Base-by-base conservation (phyloP, 92 coral and sea anemone genomes). In the Montipora capitata region DNA sequence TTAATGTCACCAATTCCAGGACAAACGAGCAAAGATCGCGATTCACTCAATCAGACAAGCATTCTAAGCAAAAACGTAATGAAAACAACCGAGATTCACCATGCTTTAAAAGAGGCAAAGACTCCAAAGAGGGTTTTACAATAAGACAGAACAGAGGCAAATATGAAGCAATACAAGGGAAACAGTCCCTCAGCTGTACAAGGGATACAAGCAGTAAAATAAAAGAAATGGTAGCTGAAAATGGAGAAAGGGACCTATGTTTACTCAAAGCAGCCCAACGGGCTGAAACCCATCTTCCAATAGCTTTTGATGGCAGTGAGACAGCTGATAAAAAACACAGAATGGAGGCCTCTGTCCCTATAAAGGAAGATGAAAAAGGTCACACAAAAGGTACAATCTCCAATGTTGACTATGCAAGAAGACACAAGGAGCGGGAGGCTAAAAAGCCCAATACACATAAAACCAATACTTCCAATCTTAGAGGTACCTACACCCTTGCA, bases 401-500 rank as follows among this genome's bases (percentile, higher is more conserved):
- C 5, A 17, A 13, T 43, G 15, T 13, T 3, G 35, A 45, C 3
- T 2, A 45, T 44, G 39, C 7, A 48, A 11, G 7, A 2, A 73
- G 20, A 73, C 40, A 49, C 17, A 1, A 45, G 20, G 15, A 42
- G 43, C 0, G 0, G 15, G 76, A 71, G 61, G 3, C 12, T 54
- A 54, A 12, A 9, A 54, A 54, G 61, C 14, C 61, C 15, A 6
- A 54, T 54, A 54, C 14, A 5, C 10, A 5, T 48, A 8, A 73
- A 49, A 10, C 45, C 40, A 17, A 73, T 73, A 27, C 62, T 43
- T n/a, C 59, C 20, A 48, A 18, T 73, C 35, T 45, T 73, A 44
- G 77, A 14, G 77, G 59, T 45, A 16, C 61, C 3, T 73, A n/a
- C 17, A 73, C 40, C n/a, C 86, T 92, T 9, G 82, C 85, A 43